These are phyloP conservation scores for Sarcophaga caerulescens DNA, from an alignment of 2,888 invertebrate species.

Conservation along the genomic window DNA sequence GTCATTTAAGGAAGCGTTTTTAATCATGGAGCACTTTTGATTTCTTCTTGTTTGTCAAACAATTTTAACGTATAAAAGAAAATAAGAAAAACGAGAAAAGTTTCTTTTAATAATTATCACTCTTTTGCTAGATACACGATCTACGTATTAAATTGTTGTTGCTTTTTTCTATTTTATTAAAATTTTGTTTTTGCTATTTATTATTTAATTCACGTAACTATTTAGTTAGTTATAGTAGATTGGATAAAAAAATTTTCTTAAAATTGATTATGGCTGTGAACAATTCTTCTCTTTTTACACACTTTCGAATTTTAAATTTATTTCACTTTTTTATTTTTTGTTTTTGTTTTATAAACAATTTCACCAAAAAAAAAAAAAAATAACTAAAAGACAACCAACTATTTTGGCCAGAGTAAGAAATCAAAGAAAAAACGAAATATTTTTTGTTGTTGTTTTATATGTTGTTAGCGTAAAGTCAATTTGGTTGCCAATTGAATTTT, in stretches of 20 bases:
- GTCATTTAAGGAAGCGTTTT: constrained; percentile 6
- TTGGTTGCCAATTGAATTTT: constrained; percentile 63
- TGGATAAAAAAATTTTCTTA: neutral
- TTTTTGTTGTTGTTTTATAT: neutral
- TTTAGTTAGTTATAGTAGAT: constrained; percentile 21
- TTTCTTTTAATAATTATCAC: constrained; percentile 64
- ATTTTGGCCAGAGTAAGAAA: constrained; percentile 34
- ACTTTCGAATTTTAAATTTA: constrained; percentile 37
- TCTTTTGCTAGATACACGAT: constrained; percentile 35
- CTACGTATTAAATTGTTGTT: neutral
- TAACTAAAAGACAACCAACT: constrained; percentile 39
- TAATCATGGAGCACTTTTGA: constrained; percentile 27
- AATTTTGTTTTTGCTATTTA: constrained; percentile 25
- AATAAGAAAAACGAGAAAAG: constrained; percentile 16
- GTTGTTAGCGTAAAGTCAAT: constrained; percentile 36
- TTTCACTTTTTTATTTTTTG: constrained; percentile 17
- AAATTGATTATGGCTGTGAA: constrained; percentile 30
- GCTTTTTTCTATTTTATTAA: neutral
- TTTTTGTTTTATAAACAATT: constrained; percentile 45
- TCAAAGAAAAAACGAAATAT: constrained; percentile 31
- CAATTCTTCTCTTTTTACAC: constrained; percentile 47
- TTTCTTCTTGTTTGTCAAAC: constrained; percentile 34
- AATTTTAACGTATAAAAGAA: neutral
- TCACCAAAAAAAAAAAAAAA: constrained; percentile 53
- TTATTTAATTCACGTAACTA: constrained; percentile 58